Conservation (phyloP, 2,113 vertebrate genomes). For the Platycercus adscitus region DNA sequence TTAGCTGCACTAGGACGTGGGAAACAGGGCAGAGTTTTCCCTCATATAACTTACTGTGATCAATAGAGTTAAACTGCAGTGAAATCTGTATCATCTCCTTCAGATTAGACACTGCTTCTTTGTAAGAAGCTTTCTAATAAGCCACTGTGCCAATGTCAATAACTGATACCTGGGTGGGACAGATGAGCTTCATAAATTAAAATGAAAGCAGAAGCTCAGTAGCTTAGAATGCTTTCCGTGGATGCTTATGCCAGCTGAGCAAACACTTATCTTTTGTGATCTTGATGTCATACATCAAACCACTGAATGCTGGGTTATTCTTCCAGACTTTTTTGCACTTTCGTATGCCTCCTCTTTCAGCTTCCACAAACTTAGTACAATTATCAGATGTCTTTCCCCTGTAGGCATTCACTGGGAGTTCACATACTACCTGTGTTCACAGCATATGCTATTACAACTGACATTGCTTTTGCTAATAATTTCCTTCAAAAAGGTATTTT, state of each 20-base stretch:
- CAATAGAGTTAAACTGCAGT: background rate
- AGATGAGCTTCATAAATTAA: background rate
- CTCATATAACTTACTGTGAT: background rate
- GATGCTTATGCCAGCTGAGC: background rate
- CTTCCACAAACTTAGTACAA: background rate
- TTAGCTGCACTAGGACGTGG: background rate
- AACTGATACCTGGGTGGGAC: background rate
- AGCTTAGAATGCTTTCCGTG: background rate
- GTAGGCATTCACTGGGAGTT: background rate
- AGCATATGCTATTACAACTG: background rate
- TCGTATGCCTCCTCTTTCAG: background rate
- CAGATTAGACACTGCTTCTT: background rate
- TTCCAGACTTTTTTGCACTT: background rate
- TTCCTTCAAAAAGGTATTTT: background rate
- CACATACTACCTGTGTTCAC: background rate
- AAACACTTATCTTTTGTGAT: background rate
- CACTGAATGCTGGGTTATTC: background rate
- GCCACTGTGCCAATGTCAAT: background rate
- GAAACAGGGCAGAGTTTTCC: background rate
- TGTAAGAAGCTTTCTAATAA: background rate
- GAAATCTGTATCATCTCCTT: background rate
- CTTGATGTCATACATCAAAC: background rate
- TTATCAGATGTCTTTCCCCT: background rate
- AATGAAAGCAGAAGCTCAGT: background rate
- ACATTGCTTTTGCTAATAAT: background rate